These are phyloP conservation scores for Poecilia velifera DNA, from an alignment of 2,797 vertebrate species.

Conservation along the genomic window DNA sequence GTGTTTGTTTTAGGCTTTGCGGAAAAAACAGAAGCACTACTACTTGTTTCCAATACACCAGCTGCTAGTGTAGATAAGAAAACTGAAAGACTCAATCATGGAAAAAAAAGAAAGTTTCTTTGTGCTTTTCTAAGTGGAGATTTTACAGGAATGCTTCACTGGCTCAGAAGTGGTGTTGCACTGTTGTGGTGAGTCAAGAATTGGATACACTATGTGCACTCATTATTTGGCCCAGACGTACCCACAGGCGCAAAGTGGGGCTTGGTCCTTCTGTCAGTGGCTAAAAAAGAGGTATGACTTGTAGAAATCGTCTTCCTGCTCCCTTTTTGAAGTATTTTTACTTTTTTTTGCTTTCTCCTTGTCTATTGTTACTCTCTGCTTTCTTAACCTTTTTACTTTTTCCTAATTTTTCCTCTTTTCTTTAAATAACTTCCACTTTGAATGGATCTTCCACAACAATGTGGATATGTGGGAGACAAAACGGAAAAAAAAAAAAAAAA, in stretches of 20 bases:
- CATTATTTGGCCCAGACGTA: slow-evolving; percentile 31
- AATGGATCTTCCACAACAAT: not conserved
- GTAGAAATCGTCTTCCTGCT: slow-evolving; percentile 13
- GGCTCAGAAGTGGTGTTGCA: slow-evolving; percentile 11
- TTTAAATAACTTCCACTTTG: not conserved
- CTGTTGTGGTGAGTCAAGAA: slow-evolving; percentile 16
- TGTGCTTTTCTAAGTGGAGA: slow-evolving; percentile 14
- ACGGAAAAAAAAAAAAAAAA: not conserved
- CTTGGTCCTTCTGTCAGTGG: slow-evolving; percentile 22
- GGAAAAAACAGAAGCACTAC: slow-evolving; percentile 1
- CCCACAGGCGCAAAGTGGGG: slow-evolving; percentile 22
- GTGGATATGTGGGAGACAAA: slow-evolving; percentile 17
- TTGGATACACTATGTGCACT: slow-evolving; percentile 6
- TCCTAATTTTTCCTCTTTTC: not conserved
- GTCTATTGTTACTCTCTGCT: not conserved
- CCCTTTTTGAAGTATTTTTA: not conserved
- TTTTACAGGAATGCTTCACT: slow-evolving; percentile 10
- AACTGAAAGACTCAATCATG: slow-evolving; percentile 11
- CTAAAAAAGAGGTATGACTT: slow-evolving; percentile 20
- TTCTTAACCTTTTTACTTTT: not conserved
- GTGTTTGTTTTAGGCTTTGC: not conserved
- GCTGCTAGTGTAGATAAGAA: slow-evolving; percentile 27
- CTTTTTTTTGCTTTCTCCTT: not conserved
- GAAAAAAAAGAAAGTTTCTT: slow-evolving; percentile 4
- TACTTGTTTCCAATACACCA: not conserved